These are phyloP conservation scores for Micrastur ruficollis DNA, from an alignment of 2,797 vertebrate species.

Conservation along the genomic window DNA sequence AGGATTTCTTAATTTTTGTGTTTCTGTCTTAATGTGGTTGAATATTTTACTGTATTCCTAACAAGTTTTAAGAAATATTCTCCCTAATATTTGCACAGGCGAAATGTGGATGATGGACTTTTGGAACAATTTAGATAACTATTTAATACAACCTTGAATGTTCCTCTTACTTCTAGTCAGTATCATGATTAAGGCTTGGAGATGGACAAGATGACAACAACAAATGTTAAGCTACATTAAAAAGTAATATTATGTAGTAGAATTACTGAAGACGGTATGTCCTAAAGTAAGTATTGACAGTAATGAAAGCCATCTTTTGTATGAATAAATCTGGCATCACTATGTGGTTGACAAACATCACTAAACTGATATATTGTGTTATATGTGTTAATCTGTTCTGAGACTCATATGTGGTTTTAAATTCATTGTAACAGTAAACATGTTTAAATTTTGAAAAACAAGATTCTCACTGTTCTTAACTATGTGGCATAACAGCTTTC, in stretches of 20 bases:
- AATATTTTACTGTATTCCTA: background rate
- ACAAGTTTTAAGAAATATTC: background rate
- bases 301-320: background rate
- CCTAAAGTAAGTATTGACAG: background rate
- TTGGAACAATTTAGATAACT: background rate
- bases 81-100: background rate
- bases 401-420: accelerated
- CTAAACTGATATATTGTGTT: accelerated
- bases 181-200: background rate
- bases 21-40: background rate
- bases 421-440: background rate
- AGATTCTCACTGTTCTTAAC: background rate
- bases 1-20: background rate
- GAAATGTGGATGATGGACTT: background rate
- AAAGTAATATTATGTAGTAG: background rate
- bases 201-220: background rate
- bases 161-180: background rate
- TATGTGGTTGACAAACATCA: background rate
- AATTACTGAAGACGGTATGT: background rate
- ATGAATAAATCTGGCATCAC: background rate
- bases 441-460: background rate
- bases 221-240: background rate
- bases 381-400: background rate
- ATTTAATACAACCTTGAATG: background rate
- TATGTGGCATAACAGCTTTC: background rate